phyloP scores from a whole-genome alignment of 2,888 invertebrate genomes.

The Stenolophus ochropezus region DNA sequence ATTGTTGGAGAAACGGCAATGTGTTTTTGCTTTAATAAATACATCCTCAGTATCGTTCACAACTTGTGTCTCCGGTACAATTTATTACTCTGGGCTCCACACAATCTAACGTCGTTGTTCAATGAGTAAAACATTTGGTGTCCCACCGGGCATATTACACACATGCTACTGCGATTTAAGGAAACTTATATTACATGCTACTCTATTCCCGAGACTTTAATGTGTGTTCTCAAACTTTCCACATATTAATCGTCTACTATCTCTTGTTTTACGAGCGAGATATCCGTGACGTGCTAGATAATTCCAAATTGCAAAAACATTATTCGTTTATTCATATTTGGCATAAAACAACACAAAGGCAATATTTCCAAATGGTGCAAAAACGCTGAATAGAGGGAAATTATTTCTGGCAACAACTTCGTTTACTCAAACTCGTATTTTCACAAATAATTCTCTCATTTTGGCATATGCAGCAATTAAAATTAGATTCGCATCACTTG shows the following conservation, averaged over 20 bases:
- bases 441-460: background rate
- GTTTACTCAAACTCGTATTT: background rate
- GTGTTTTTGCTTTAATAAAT: background rate
- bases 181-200: conserved; percentile 5
- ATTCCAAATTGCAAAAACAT: conserved; percentile 13
- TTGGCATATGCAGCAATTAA: conserved; percentile 27
- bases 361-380: background rate
- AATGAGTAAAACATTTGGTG: conserved; percentile 29
- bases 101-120: background rate
- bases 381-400: background rate
- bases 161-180: conserved; percentile 22
- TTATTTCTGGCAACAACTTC: background rate
- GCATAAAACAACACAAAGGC: background rate
- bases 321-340: background rate
- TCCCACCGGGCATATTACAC: conserved; percentile 17
- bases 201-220: conserved; percentile 6
- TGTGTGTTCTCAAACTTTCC: conserved; percentile 7
- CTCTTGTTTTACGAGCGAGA: conserved; percentile 7
- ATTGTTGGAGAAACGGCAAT: background rate
- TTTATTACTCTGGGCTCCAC: background rate
- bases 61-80: background rate
- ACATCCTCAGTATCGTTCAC: background rate
- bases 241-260: conserved; percentile 16
- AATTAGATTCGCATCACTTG: conserved; percentile 38
- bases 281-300: background rate